These are phyloP conservation scores for Zosterops hypoxanthus DNA, from an alignment of 2,113 vertebrate genomes.

Conservation along the genomic window DNA sequence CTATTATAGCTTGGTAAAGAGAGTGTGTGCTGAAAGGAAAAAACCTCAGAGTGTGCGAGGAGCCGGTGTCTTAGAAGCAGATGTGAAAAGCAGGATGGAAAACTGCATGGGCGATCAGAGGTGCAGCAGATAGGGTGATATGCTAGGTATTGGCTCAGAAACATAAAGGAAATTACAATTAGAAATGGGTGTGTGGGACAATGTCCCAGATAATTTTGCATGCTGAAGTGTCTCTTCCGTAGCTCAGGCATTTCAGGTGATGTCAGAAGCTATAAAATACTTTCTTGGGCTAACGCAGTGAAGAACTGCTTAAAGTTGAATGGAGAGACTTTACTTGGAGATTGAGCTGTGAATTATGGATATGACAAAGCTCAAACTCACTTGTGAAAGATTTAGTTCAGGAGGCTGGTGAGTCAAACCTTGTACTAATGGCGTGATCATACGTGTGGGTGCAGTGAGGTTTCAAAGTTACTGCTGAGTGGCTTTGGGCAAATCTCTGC, in stretches of 20 bases:
- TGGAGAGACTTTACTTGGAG: neutral
- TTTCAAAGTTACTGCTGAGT: neutral
- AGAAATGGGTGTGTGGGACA: neutral
- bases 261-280: neutral
- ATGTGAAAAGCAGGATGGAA: neutral
- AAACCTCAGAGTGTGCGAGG: neutral
- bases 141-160: neutral
- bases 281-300: neutral
- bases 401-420: neutral
- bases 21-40: neutral
- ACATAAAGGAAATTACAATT: neutral
- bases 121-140: neutral
- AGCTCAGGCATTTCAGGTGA: neutral
- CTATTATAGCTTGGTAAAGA: neutral
- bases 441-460: neutral
- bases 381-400: neutral
- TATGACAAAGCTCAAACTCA: neutral
- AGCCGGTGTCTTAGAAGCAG: neutral
- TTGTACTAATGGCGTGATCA: neutral
- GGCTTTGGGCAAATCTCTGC: neutral
- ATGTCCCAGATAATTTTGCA: neutral
- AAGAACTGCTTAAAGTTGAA: neutral
- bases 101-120: neutral
- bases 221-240: rapidly evolving
- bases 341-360: neutral